Base-by-base conservation (phyloP, 2,113 vertebrate genomes). In the Prochilodus magdalenae region DNA sequence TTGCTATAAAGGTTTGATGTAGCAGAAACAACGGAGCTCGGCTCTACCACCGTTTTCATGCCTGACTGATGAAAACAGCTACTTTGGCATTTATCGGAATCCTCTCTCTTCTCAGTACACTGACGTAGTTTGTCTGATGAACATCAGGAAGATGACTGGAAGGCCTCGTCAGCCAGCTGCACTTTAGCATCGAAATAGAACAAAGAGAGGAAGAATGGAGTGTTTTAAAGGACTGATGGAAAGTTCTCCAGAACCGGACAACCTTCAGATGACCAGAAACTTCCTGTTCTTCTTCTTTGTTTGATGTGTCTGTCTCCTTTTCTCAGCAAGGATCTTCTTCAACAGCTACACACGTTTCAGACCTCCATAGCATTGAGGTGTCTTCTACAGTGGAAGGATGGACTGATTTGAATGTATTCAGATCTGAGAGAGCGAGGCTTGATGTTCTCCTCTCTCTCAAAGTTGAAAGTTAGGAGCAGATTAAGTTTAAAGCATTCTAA, bases 31-130 rank as follows among this genome's bases (percentile, higher is more conserved):
- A 75, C 59, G 57, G 5, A 27, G 14, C 1, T 40, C 11, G 14
- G 51, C 55, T 57, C 53, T 27, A 44, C 7, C 27, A 33, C 27
- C 1, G 3, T 24, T 24, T 18, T 40, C 24, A 53, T 55, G 63
- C 24, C 59, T 65, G n/a, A 7, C 62, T 81, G 71, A 66, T 33
- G 13, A 51, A 69, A 75, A 67, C 6, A 57, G 30, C 71, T 44
- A 5, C 18, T 49, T 63, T 27, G 40, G 29, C 26, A 40, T 59
- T 63, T 16, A 67, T 63, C 79, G 44, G 65, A 57, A 36, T 7
- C 20, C 53, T 60, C n/a, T 59, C 1, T 2, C 15, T 36, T 69
- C n/a, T 40, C 1, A 4, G 12, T 12, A 70, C 4, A 10, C 66
- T 75, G 49, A 40, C 12, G 16, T 29, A 14, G 11, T 22, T 22